These are phyloP conservation scores for Tetragnatha montana DNA, from an alignment of 2,888 invertebrate genomes.

Conservation along the genomic window DNA sequence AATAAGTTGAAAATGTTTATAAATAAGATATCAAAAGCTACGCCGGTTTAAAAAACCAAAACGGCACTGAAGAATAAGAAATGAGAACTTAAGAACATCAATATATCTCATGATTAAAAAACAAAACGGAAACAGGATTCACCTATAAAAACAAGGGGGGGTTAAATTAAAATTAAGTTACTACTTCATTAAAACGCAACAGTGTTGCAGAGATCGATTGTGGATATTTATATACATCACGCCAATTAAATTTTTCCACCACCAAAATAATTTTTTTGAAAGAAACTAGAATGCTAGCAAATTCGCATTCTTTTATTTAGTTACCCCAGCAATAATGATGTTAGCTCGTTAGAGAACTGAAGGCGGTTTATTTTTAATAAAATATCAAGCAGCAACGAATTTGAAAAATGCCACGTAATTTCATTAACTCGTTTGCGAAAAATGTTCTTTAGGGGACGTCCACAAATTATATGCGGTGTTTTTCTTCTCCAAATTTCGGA, in stretches of 20 bases:
- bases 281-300: not conserved
- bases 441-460: slow-evolving; percentile 3
- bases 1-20: no score
- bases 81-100: not conserved
- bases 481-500: no score
- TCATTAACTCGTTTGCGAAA: slow-evolving; percentile 11
- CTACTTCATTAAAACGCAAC: slow-evolving; percentile 28
- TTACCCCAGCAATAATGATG: slow-evolving; percentile 9
- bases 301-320: slow-evolving; percentile 27
- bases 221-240: not conserved
- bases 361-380: slow-evolving; percentile 34
- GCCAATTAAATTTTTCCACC: not conserved
- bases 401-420: slow-evolving; percentile 29
- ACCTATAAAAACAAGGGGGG: not conserved
- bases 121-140: not conserved
- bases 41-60: no score
- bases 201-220: not conserved
- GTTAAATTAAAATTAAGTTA: slow-evolving; percentile 19
- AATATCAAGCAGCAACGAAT: slow-evolving; percentile 16
- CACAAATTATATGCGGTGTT: no score
- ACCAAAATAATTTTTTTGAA: slow-evolving; percentile 25
- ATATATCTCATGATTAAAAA: not conserved
- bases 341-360: slow-evolving; percentile 21
- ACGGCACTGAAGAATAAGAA: no score
- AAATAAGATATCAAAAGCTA: no score